phyloP scores from a whole-genome alignment of 2,888 invertebrate genomes.

The Orthonychiurus folsomi region DNA sequence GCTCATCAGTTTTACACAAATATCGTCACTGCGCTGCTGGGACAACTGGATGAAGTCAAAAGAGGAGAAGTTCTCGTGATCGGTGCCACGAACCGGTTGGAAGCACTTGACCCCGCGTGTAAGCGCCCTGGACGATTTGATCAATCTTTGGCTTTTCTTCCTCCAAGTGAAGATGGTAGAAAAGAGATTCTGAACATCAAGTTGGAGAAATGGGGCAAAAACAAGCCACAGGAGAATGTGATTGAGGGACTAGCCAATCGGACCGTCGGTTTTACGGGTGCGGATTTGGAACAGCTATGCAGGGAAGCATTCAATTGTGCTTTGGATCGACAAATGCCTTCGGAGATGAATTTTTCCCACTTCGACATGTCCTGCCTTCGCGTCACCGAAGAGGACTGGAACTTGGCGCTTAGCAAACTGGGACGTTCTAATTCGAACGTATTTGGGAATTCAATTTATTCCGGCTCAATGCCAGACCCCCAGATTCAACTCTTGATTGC shows the following conservation, averaged over 20 bases:
- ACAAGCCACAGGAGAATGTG: conserved; percentile 50
- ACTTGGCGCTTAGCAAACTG: conserved; percentile 17
- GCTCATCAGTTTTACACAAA: conserved; percentile 58
- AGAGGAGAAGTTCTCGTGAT: conserved; percentile 78
- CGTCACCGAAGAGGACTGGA: conserved; percentile 25
- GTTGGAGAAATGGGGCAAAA: conserved; percentile 59
- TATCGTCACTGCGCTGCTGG: conserved; percentile 78
- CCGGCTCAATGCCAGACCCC: neutral
- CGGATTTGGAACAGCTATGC: conserved; percentile 75
- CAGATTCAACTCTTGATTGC: neutral
- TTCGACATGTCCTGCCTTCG: conserved; percentile 5
- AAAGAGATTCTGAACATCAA: conserved; percentile 68
- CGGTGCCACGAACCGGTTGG: conserved; percentile 82
- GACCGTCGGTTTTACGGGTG: conserved; percentile 69
- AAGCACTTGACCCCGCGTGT: conserved; percentile 82
- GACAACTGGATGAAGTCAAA: conserved; percentile 83
- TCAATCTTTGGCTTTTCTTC: conserved; percentile 72
- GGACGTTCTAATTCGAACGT: conserved; percentile 22
- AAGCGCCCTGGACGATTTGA: conserved; percentile 84
- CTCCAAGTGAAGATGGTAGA: conserved; percentile 62
- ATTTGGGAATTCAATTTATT: conserved; percentile 17
- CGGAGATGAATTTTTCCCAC: neutral
- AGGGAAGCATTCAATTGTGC: conserved; percentile 57
- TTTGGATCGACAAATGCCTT: conserved; percentile 9
- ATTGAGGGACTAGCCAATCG: conserved; percentile 59